Conservation (phyloP, 2,888 invertebrate genomes). For the Herminia tarsipennalis region DNA sequence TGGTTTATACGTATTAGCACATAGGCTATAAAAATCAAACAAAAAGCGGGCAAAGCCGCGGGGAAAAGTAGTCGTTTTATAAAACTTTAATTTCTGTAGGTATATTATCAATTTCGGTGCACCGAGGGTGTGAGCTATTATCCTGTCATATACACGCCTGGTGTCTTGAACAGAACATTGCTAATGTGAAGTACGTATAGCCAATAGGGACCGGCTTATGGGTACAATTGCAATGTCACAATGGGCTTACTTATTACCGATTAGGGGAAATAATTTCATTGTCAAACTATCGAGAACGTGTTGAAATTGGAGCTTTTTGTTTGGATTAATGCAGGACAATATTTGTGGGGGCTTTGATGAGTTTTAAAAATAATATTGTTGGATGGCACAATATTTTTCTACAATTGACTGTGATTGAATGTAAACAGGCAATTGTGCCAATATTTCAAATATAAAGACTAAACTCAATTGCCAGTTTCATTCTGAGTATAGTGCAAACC, state of each 20-base stretch:
- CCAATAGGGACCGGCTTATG: constrained; percentile 30
- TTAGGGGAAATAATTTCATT: constrained; percentile 41
- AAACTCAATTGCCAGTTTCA: too few relatives aligned
- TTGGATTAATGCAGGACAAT: constrained; percentile 24
- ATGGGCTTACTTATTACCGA: constrained; percentile 40
- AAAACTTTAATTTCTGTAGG: constrained; percentile 35
- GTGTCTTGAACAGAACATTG: constrained; percentile 52
- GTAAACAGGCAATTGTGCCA: too few relatives aligned
- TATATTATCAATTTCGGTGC: constrained; percentile 66
- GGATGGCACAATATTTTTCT: too few relatives aligned
- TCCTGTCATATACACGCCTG: constrained; percentile 77
- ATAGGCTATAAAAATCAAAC: too few relatives aligned
- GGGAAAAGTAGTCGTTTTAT: too few relatives aligned
- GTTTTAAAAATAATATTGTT: too few relatives aligned
- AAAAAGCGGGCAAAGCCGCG: too few relatives aligned
- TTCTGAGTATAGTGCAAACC: too few relatives aligned
- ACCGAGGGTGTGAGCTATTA: constrained; percentile 79
- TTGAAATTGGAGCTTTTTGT: constrained; percentile 35
- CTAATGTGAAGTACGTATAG: constrained; percentile 20
- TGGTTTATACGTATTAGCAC: too few relatives aligned
- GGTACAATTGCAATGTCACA: constrained; percentile 49
- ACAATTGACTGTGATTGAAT: too few relatives aligned
- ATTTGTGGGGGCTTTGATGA: constrained; percentile 26
- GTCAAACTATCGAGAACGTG: constrained; percentile 31
- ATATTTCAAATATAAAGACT: too few relatives aligned